Evolutionary conservation across 2,888 invertebrate genomes (phyloP).

Genomic region (Cinara cedri): DNA sequence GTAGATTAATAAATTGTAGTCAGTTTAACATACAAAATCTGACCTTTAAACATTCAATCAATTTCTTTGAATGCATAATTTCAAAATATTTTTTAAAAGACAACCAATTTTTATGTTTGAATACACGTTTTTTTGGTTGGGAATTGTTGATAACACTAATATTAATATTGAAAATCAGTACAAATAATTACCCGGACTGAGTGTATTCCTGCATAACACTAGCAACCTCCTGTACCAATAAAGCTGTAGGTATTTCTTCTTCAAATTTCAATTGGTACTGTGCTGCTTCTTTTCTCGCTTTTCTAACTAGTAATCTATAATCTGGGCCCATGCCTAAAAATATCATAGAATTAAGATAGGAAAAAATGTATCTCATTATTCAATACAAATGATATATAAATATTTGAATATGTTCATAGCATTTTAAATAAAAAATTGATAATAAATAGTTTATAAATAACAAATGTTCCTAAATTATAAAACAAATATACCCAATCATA

Average conservation of each 20-base stretch:
- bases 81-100: too few relatives aligned
- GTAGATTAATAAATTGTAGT: too few relatives aligned
- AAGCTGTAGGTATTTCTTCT: conserved; percentile 95
- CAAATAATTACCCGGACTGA: conserved; percentile 81
- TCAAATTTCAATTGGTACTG: conserved; percentile 90
- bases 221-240: conserved; percentile 93
- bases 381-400: not conserved
- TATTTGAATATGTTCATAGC: not conserved
- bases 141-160: not conserved
- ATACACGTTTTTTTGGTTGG: too few relatives aligned
- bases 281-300: conserved; percentile 95
- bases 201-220: conserved; percentile 99
- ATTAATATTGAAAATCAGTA: not conserved
- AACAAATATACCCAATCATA: not conserved
- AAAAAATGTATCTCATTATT: not conserved
- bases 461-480: not conserved
- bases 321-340: conserved; percentile 84
- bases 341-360: not conserved
- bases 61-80: too few relatives aligned
- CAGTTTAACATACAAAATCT: too few relatives aligned
- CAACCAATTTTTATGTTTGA: too few relatives aligned
- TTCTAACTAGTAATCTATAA: conserved; percentile 85
- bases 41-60: too few relatives aligned
- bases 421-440: too few relatives aligned
- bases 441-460: not conserved